phyloP scores from a whole-genome alignment of 2,797 vertebrate species.

The Falco biarmicus region DNA sequence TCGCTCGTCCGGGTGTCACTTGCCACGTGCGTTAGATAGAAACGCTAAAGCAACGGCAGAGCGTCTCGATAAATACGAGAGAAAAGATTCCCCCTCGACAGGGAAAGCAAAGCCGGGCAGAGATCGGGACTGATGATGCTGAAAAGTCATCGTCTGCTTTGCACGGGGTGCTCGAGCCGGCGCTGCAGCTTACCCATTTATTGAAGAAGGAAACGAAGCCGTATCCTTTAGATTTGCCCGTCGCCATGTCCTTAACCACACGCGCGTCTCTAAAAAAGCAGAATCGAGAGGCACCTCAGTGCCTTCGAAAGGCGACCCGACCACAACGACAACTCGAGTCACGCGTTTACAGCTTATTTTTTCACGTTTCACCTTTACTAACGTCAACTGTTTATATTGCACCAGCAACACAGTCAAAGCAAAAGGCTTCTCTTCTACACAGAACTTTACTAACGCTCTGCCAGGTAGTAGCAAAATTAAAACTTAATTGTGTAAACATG shows the following conservation, averaged over 20 bases:
- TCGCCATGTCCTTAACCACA: constrained; percentile 98
- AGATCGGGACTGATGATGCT: not conserved
- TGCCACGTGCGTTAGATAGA: not conserved
- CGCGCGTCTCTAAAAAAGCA: constrained; percentile 90
- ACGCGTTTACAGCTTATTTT: constrained; percentile 55
- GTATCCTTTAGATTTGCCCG: constrained; percentile 98
- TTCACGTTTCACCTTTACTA: constrained; percentile 61
- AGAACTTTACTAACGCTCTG: constrained; percentile 27
- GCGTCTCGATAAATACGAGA: rapidly evolving
- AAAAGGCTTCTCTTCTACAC: constrained; percentile 58
- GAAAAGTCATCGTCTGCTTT: not conserved
- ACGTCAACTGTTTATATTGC: constrained; percentile 56
- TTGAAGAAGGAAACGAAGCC: constrained; percentile 99
- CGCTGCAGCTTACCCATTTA: constrained; percentile 88
- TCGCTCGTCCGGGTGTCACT: rapidly evolving
- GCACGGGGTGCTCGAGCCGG: not conserved
- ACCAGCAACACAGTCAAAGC: constrained; percentile 52
- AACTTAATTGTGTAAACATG: constrained; percentile 72
- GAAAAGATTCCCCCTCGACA: too few species aligned
- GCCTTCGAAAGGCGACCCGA: not conserved
- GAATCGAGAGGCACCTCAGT: constrained; percentile 62
- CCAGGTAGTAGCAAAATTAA: constrained; percentile 63
- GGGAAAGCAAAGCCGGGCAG: not conserved
- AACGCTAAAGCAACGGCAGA: rapidly evolving
- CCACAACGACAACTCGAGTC: constrained; percentile 9